A percentile compares a stretch with the other conserved stretches of the same genome.
Evolutionary conservation across 2,888 invertebrate genomes (phyloP).

Genomic region (Synanthedon formicaeformis): DNA sequence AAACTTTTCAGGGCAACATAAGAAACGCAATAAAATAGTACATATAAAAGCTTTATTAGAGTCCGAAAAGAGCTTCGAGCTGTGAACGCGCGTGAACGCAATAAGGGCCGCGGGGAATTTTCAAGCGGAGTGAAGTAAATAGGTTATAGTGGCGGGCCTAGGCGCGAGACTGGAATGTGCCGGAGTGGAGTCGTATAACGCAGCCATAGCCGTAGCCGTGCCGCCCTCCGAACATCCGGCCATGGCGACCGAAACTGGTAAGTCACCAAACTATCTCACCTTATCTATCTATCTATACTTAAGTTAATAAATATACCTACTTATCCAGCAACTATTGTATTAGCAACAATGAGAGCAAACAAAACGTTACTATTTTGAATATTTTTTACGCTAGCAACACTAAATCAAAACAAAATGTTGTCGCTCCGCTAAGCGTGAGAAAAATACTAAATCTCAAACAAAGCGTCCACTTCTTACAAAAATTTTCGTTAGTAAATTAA

Average conservation of each 20-base stretch:
- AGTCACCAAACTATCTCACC: constrained; percentile 18
- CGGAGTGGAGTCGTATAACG: constrained; percentile 60
- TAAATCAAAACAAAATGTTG: too few species aligned
- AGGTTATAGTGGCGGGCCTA: constrained; percentile 56
- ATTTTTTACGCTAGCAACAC: too few species aligned
- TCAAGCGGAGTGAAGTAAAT: constrained; percentile 23
- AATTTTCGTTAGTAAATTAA: too few species aligned
- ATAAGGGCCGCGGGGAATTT: constrained; percentile 11
- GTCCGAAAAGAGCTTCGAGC: too few species aligned
- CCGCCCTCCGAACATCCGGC: constrained; percentile 64
- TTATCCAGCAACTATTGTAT: neutral
- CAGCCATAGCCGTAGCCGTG: constrained; percentile 59
- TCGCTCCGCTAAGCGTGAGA: too few species aligned
- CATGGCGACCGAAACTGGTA: constrained; percentile 68
- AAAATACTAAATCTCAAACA: too few species aligned
- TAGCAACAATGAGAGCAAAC: too few species aligned
- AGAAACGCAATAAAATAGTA: neutral
- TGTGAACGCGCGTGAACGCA: neutral
- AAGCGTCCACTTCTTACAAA: too few species aligned
- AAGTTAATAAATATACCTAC: too few species aligned
- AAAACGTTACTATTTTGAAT: too few species aligned
- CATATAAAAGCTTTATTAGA: constrained; percentile 3
- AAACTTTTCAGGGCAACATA: neutral
- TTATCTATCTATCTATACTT: too few species aligned
- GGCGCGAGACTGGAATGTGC: constrained; percentile 63